Percentiles rank a stretch among this genome's conserved stretches.
Conservation (phyloP, 1,140 invertebrate genomes). For the Tetramorium alpestre region DNA sequence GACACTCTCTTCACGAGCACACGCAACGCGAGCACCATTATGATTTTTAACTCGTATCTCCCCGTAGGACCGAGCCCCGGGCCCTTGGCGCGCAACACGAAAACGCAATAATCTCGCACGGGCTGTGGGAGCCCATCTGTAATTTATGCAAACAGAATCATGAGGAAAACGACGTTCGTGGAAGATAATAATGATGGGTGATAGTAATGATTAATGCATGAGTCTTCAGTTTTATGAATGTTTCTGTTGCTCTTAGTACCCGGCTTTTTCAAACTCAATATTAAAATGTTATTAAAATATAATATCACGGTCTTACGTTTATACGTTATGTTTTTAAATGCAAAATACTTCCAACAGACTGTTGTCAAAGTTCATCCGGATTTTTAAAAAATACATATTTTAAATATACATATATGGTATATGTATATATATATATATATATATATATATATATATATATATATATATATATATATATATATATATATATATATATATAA, state of each 20-base stretch:
- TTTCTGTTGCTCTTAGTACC: not conserved
- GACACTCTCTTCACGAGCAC: slow-evolving; percentile 62
- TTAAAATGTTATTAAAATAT: slow-evolving; percentile 45
- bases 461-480: not conserved
- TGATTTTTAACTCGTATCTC: slow-evolving; percentile 59
- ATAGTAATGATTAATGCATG: slow-evolving; percentile 50
- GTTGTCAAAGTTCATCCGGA: not conserved
- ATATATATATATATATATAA: not conserved
- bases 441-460: not conserved
- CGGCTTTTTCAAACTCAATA: not conserved
- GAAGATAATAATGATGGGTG: slow-evolving; percentile 46
- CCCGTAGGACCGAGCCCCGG: not conserved
- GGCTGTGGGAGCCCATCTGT: not conserved
- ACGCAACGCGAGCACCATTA: slow-evolving; percentile 58
- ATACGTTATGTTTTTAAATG: not conserved
- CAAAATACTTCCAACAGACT: not conserved
- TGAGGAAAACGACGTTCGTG: slow-evolving; percentile 28
- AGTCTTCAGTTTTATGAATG: slow-evolving; percentile 12
- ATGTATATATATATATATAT: not conserved
- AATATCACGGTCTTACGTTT: not conserved
- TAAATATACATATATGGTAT: not conserved
- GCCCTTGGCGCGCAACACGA: slow-evolving; percentile 15
- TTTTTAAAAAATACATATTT: not conserved
- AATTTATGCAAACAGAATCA: slow-evolving; percentile 49
- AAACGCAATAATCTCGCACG: slow-evolving; percentile 40